These are phyloP conservation scores for Lordiphosa mommai DNA, from an alignment of 1,140 invertebrate species.

Conservation along the genomic window DNA sequence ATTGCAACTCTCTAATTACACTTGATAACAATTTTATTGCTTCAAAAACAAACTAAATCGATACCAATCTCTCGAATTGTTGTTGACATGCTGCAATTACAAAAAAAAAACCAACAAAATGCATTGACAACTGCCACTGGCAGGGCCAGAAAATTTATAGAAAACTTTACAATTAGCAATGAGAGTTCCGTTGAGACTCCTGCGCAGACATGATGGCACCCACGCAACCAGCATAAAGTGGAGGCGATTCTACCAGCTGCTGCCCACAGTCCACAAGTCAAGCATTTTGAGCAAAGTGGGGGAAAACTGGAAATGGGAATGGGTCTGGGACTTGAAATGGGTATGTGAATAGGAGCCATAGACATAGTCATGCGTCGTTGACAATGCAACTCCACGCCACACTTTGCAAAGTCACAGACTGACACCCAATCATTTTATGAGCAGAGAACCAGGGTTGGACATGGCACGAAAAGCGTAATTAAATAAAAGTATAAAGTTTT, in stretches of 20 bases:
- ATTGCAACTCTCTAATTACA: conserved; percentile 63
- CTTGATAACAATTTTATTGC: conserved; percentile 68
- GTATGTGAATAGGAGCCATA: not conserved
- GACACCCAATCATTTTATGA: not conserved
- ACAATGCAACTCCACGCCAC: conserved; percentile 1
- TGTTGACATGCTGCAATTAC: conserved; percentile 58
- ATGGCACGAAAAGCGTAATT: too few species aligned
- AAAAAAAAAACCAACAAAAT: conserved; percentile 53
- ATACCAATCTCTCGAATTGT: conserved; percentile 44
- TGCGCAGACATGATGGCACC: conserved; percentile 35
- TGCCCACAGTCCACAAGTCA: conserved; percentile 3
- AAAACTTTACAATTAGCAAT: conserved; percentile 64
- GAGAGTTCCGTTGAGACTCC: conserved; percentile 1
- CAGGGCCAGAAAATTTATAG: conserved; percentile 44
- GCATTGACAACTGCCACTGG: conserved; percentile 41
- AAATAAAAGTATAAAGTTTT: too few species aligned
- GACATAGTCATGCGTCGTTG: conserved; percentile 22
- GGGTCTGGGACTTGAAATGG: too few species aligned
- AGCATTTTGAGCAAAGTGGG: not conserved
- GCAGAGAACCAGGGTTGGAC: not conserved
- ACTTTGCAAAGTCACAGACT: not conserved
- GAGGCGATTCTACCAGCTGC: not conserved
- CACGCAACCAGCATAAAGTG: conserved; percentile 16
- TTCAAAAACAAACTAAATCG: conserved; percentile 29
- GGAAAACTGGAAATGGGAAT: not conserved